Conservation (phyloP, 1,140 invertebrate species). For the Papilio helenus region DNA sequence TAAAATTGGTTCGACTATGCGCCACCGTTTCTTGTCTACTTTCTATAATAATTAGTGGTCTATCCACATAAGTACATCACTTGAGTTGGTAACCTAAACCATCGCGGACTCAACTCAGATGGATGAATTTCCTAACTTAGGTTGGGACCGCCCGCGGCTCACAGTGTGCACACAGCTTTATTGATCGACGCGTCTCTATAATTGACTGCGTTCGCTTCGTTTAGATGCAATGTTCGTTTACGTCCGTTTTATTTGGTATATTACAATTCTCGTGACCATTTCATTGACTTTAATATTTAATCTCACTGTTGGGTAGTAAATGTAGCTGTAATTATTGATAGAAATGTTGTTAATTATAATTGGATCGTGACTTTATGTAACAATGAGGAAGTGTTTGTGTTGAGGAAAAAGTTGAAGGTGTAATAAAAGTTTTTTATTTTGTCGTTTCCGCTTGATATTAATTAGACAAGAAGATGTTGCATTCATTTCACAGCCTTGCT, state of each 20-base stretch:
- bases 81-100: neutral
- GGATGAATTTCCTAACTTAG: constrained; percentile 47
- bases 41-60: neutral
- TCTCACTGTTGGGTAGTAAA: constrained; percentile 25
- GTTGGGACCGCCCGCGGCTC: constrained; percentile 43
- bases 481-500: neutral
- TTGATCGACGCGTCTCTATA: constrained; percentile 46
- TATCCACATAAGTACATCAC: neutral
- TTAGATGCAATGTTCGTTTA: constrained; percentile 25
- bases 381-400: constrained; percentile 4
- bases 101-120: constrained; percentile 35
- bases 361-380: constrained; percentile 7
- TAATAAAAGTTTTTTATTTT: neutral
- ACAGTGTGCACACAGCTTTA: constrained; percentile 41
- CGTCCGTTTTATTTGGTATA: constrained; percentile 27
- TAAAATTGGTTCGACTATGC: too few relatives aligned
- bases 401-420: neutral
- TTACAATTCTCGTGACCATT: constrained; percentile 22
- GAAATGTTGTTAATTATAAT: constrained; percentile 31
- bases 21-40: too few relatives aligned
- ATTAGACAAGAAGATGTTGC: neutral
- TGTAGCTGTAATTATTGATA: constrained; percentile 13
- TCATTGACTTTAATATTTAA: constrained; percentile 2
- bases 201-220: constrained; percentile 41
- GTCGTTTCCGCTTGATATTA: neutral